These are phyloP conservation scores for Verasper variegatus DNA, from an alignment of 2,113 vertebrate genomes.

Conservation along the genomic window DNA sequence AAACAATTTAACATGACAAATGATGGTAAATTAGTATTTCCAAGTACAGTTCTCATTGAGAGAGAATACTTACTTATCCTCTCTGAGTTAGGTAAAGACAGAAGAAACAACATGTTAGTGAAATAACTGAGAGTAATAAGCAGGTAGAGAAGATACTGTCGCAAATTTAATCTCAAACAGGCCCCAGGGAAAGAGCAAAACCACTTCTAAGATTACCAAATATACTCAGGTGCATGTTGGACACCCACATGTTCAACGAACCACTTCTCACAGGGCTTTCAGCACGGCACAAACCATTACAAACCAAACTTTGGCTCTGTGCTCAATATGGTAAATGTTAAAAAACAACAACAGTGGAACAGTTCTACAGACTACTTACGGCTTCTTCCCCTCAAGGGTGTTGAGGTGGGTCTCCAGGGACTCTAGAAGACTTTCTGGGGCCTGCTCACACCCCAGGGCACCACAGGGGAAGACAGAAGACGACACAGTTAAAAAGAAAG, in stretches of 20 bases:
- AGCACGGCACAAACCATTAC: neutral
- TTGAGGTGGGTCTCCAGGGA: slow-evolving; percentile 98
- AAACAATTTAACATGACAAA: neutral
- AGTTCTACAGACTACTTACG: slow-evolving; percentile 79
- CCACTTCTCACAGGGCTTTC: neutral
- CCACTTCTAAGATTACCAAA: neutral
- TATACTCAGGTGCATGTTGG: neutral
- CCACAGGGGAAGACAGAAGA: neutral
- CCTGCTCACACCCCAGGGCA: slow-evolving; percentile 76
- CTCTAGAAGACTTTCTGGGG: slow-evolving; percentile 97
- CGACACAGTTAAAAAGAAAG: neutral
- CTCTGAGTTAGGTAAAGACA: slow-evolving; percentile 60
- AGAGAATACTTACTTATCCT: slow-evolving; percentile 77
- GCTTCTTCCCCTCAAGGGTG: slow-evolving; percentile 97
- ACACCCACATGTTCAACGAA: neutral
- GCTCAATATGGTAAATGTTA: neutral
- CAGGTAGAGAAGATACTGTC: neutral
- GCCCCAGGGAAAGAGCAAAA: neutral
- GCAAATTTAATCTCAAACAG: neutral
- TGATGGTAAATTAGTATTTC: slow-evolving; percentile 3
- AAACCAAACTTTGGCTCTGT: neutral
- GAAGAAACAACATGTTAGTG: slow-evolving; percentile 49
- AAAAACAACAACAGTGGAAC: neutral
- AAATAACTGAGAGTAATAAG: neutral
- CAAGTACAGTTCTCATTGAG: neutral